Percentiles rank a stretch among this genome's conserved stretches.
These are phyloP conservation scores for Holotrichia oblita DNA, from an alignment of 1,140 invertebrate genomes.

Conservation along the genomic window DNA sequence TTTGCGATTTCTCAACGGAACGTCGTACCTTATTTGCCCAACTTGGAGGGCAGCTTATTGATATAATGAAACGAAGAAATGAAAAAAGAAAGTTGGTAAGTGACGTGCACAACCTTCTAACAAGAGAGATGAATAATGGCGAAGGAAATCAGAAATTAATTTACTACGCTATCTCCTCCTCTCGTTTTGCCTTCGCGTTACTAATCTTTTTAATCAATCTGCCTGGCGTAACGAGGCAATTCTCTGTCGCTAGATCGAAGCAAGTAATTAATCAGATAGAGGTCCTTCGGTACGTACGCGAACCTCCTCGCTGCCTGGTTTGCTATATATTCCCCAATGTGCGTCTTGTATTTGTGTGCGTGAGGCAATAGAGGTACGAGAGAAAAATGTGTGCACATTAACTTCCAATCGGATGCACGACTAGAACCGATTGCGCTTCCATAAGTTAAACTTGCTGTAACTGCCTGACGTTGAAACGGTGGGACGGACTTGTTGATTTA, in stretches of 20 bases:
- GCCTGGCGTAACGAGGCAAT: neutral
- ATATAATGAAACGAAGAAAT: too few species aligned
- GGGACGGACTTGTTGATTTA: conserved; percentile 24
- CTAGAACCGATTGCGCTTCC: neutral
- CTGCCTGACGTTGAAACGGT: neutral
- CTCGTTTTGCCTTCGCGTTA: conserved; percentile 1
- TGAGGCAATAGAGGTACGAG: neutral
- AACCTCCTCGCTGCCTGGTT: too few species aligned
- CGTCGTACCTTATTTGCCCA: too few species aligned
- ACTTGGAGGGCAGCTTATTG: too few species aligned
- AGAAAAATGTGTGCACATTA: conserved; percentile 21
- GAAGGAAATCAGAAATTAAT: conserved; percentile 33
- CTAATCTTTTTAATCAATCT: conserved; percentile 36
- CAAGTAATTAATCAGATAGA: conserved; percentile 22
- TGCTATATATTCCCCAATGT: neutral
- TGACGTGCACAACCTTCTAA: neutral
- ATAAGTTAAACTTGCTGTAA: conserved; percentile 17
- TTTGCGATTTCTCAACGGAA: too few species aligned
- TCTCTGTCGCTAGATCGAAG: conserved; percentile 22
- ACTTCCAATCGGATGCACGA: conserved; percentile 20
- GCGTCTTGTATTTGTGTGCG: neutral
- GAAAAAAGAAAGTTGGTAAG: too few species aligned
- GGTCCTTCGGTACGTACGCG: conserved; percentile 1
- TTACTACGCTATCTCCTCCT: conserved; percentile 17
- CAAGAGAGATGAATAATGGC: conserved; percentile 27